phyloP scores from a whole-genome alignment of 2,888 invertebrate genomes.

The Leptinotarsa juncta region DNA sequence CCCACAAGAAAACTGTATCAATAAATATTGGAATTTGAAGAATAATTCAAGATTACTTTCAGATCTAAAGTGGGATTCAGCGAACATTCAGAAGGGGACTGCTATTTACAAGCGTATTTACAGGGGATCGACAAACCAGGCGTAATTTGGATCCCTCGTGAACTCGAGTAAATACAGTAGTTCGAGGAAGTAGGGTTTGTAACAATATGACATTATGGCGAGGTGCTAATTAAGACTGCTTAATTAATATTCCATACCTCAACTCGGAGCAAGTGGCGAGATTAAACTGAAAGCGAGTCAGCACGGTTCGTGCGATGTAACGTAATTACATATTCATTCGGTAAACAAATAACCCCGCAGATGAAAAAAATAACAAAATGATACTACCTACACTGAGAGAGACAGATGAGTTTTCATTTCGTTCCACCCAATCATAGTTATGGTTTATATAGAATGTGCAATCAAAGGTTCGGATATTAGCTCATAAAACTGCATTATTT shows the following conservation, averaged over 20 bases:
- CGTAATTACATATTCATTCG: not conserved
- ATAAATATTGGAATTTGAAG: not conserved
- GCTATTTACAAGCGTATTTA: not conserved
- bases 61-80: not conserved
- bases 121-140: not conserved
- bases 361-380: no score
- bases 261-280: not conserved
- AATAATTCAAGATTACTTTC: not conserved
- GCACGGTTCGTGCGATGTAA: not conserved
- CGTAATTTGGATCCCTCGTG: not conserved
- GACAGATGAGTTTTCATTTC: no score
- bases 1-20: not conserved
- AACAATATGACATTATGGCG: constrained; percentile 21
- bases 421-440: no score
- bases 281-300: not conserved
- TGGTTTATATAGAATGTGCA: no score
- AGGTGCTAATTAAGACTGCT: constrained; percentile 21
- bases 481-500: no score
- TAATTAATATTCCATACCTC: constrained; percentile 10
- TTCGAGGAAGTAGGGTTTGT: constrained; percentile 16
- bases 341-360: not conserved
- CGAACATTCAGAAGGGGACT: not conserved
- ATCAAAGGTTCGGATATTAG: no score
- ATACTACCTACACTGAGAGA: no score
- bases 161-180: constrained; percentile 8